Conservation (phyloP, 2,113 vertebrate genomes). For the Axis porcinus region DNA sequence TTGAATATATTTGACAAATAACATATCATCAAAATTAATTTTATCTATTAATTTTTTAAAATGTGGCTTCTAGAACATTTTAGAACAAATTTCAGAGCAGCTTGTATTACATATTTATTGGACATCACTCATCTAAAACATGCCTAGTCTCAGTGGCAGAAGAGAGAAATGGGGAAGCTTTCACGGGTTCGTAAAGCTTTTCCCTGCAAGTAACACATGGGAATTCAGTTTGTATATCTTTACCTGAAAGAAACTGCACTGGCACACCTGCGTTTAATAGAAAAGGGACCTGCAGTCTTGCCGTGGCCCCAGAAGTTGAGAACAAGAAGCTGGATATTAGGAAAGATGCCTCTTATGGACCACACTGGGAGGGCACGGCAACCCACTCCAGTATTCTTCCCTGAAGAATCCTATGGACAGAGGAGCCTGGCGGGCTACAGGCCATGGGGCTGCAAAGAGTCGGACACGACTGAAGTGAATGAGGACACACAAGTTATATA, state of each 20-base stretch:
- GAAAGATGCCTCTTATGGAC: background rate
- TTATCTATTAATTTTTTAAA: background rate
- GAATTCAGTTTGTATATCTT: background rate
- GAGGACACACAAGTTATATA: background rate
- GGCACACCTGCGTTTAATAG: background rate
- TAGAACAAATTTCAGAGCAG: background rate
- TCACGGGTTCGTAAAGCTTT: background rate
- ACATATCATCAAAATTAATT: background rate
- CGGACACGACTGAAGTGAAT: fast-evolving
- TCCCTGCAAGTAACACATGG: background rate
- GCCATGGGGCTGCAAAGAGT: background rate
- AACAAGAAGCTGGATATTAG: background rate
- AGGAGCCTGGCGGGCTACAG: background rate
- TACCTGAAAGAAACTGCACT: background rate
- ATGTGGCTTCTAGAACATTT: background rate
- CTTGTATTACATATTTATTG: background rate
- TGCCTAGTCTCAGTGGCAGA: background rate
- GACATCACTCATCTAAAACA: background rate
- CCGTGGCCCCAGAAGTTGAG: background rate
- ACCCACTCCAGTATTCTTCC: background rate
- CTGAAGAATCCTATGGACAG: background rate
- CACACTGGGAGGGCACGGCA: background rate
- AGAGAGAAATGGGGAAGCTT: background rate
- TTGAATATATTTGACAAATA: background rate
- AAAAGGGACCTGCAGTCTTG: background rate